Evolutionary conservation across 2,888 invertebrate species (phyloP).

Genomic region (Eremobia ochroleuca): DNA sequence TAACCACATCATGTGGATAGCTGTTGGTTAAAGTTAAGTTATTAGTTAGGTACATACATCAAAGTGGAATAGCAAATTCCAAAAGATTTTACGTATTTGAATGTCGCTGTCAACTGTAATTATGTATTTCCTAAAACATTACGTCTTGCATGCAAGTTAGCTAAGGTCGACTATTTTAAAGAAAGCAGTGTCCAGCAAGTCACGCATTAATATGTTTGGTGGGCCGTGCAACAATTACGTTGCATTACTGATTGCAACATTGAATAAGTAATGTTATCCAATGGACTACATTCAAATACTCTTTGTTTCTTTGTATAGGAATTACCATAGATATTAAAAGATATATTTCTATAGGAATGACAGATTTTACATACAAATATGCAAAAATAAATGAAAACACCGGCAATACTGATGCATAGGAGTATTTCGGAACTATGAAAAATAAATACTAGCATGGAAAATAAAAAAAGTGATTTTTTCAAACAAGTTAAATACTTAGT

Average conservation of each 20-base stretch:
- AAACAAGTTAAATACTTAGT: background rate
- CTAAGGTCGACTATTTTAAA: constrained; percentile 11
- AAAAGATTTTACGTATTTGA: background rate
- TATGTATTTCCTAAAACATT: background rate
- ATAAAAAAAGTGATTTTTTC: background rate
- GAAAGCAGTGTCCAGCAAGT: constrained; percentile 14
- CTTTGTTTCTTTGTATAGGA: constrained; percentile 18
- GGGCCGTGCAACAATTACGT: constrained; percentile 33
- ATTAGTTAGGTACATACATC: background rate
- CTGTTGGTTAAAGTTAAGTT: background rate
- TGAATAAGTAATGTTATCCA: constrained; percentile 36
- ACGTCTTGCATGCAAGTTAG: background rate
- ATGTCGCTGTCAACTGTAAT: no score
- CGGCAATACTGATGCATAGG: background rate
- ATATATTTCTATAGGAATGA: background rate
- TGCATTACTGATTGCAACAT: constrained; percentile 41
- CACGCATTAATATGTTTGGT: constrained; percentile 23
- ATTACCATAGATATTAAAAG: no score
- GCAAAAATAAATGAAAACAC: background rate
- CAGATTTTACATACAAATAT: no score
- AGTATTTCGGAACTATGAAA: background rate
- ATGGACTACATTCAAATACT: constrained; percentile 8
- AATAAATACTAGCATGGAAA: background rate
- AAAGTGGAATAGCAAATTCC: background rate
- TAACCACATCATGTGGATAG: background rate